Conservation (phyloP, 1,140 invertebrate genomes). For the Rhyzopertha dominica region DNA sequence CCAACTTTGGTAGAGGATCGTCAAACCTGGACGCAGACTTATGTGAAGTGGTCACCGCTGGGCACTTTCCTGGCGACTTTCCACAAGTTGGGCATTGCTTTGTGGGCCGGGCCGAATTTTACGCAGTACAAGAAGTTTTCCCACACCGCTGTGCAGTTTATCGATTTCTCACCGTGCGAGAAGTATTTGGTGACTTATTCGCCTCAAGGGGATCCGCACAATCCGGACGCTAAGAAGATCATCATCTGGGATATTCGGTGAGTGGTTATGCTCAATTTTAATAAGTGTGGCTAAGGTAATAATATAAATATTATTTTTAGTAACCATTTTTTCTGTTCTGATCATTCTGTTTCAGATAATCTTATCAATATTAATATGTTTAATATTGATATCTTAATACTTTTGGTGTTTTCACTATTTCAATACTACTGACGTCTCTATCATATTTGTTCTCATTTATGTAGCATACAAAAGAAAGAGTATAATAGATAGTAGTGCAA, state of each 20-base stretch:
- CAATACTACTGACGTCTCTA: no score
- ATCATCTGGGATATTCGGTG: constrained; percentile 91
- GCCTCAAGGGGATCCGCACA: constrained; percentile 61
- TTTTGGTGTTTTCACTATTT: no score
- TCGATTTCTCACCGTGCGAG: constrained; percentile 97
- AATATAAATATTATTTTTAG: no score
- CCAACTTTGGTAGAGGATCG: constrained; percentile 78
- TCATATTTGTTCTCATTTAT: no score
- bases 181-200: constrained; percentile 94
- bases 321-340: no score
- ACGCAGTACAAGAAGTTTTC: constrained; percentile 86
- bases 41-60: constrained; percentile 94
- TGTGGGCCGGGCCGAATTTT: constrained; percentile 96
- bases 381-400: no score
- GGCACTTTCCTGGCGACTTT: constrained; percentile 96
- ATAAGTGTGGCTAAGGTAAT: no score
- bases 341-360: no score
- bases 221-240: constrained; percentile 63
- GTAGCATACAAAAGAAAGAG: no score
- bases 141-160: constrained; percentile 87
- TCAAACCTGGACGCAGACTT: constrained; percentile 91
- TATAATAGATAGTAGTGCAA: no score
- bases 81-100: constrained; percentile 88
- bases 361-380: no score
- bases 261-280: no score